A percentile compares a stretch with the other conserved stretches of the same genome.
phyloP scores from a whole-genome alignment of 2,113 vertebrate species.

The Daphoenositta chrysoptera region DNA sequence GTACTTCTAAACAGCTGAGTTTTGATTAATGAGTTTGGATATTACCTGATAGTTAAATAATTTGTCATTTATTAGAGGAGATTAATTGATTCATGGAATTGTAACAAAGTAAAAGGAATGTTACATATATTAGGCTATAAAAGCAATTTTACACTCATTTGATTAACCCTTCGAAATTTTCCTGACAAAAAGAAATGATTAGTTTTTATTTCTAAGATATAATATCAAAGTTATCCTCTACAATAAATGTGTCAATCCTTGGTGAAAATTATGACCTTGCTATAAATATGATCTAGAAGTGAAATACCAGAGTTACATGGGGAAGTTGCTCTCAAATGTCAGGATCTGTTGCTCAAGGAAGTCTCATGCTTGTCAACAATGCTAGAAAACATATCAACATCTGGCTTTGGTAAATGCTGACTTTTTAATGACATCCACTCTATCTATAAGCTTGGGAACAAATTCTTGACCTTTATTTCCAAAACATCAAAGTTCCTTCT shows the following conservation, averaged over 20 bases:
- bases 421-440: background rate
- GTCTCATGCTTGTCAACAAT: background rate
- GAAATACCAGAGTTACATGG: background rate
- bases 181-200: background rate
- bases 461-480: background rate
- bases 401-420: background rate
- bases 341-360: background rate
- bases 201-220: background rate
- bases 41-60: background rate
- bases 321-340: background rate
- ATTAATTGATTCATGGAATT: slow-evolving; percentile 8
- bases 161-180: background rate
- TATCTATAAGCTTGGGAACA: background rate
- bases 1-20: background rate
- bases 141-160: background rate
- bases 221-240: background rate
- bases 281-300: background rate
- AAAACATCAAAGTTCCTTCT: background rate
- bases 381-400: background rate
- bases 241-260: background rate
- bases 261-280: background rate
- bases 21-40: slow-evolving; percentile 32
- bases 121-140: background rate
- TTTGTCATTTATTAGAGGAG: background rate
- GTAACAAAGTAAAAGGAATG: background rate